Conservation (phyloP, 2,888 invertebrate genomes). For the Oxycera nigricornis region DNA sequence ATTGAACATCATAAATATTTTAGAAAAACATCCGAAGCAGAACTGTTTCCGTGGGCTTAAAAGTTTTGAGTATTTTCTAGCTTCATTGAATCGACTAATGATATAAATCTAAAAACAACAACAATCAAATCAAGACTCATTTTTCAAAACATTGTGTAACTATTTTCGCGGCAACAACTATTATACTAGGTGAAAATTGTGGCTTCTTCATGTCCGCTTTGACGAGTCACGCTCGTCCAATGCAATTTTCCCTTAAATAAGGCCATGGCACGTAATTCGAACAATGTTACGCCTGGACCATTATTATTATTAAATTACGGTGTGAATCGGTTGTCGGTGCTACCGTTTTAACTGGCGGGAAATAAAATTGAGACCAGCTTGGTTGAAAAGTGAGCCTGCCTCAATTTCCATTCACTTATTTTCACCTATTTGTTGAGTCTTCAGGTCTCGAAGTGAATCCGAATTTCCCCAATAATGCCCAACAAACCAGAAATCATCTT, state of each 20-base stretch:
- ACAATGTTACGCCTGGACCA: constrained; percentile 19
- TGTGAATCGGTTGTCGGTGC: constrained; percentile 32
- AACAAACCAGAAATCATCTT: neutral
- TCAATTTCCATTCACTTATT: constrained; percentile 19
- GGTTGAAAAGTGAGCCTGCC: neutral
- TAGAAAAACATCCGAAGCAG: too few relatives aligned
- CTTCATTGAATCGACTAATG: too few relatives aligned
- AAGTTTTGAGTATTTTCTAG: too few relatives aligned
- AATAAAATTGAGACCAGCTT: neutral
- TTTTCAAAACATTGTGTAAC: too few relatives aligned
- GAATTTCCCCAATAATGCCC: neutral
- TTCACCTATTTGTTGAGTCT: neutral
- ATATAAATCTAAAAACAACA: too few relatives aligned
- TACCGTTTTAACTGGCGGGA: constrained; percentile 27
- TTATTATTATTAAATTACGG: constrained; percentile 38
- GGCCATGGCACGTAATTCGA: constrained; percentile 21
- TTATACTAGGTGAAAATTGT: too few relatives aligned
- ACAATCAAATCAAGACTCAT: too few relatives aligned
- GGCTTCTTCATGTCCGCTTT: too few relatives aligned
- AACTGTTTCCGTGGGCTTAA: too few relatives aligned
- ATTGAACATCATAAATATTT: too few relatives aligned
- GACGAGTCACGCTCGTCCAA: constrained; percentile 14
- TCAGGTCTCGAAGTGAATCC: neutral
- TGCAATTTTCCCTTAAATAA: constrained; percentile 10
- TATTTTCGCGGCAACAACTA: too few relatives aligned